Conservation (phyloP, 2,888 invertebrate genomes). For the Coleophora flavipennella region DNA sequence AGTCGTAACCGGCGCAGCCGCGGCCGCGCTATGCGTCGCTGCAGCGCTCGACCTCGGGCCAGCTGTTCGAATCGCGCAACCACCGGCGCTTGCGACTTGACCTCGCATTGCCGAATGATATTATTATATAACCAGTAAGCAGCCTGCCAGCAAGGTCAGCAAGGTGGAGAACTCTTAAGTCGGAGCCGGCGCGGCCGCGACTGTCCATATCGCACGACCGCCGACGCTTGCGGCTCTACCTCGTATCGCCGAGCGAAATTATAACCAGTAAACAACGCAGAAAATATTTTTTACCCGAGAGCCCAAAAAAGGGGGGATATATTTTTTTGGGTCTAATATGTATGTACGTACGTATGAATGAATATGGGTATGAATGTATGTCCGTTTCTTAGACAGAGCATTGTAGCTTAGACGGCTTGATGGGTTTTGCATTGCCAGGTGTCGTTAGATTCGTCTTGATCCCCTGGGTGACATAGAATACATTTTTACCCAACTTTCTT, state of each 20-base stretch:
- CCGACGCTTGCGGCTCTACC: conserved; percentile 53
- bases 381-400: too few species aligned
- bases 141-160: conserved; percentile 47
- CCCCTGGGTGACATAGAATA: too few species aligned
- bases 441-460: too few species aligned
- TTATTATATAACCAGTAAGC: neutral
- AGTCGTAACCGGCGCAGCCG: conserved; percentile 54
- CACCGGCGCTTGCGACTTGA: conserved; percentile 57
- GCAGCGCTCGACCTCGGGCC: conserved; percentile 59
- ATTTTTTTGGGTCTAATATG: too few species aligned
- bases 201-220: conserved; percentile 49
- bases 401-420: too few species aligned
- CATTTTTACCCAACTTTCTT: too few species aligned
- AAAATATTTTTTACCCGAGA: too few species aligned
- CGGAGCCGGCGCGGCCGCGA: conserved; percentile 52
- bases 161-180: conserved; percentile 63
- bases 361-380: too few species aligned
- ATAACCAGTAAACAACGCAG: conserved; percentile 47
- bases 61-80: conserved; percentile 45
- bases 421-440: too few species aligned
- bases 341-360: too few species aligned
- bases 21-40: conserved; percentile 55
- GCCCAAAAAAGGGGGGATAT: too few species aligned
- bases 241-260: conserved; percentile 34
- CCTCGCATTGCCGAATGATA: conserved; percentile 34